Conservation (phyloP, 2,113 vertebrate genomes). For the Anser cygnoides region DNA sequence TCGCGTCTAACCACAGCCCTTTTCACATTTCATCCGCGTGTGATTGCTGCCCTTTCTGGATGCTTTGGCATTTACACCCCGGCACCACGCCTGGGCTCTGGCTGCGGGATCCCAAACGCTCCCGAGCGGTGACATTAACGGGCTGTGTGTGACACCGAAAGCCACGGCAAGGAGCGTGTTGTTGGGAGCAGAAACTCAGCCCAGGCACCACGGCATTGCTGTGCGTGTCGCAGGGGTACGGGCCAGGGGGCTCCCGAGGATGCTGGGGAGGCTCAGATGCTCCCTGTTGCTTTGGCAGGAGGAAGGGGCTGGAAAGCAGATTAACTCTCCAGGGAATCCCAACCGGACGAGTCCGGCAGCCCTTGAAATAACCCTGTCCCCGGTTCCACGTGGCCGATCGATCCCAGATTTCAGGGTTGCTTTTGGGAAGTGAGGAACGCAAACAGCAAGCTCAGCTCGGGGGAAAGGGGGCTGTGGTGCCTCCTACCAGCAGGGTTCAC, state of each 20-base stretch:
- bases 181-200: not conserved
- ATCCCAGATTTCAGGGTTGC: not conserved
- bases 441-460: not conserved
- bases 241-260: not conserved
- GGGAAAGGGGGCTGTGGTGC: not conserved
- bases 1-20: not conserved
- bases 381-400: fast-evolving
- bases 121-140: fast-evolving
- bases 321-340: not conserved
- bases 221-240: fast-evolving
- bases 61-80: not conserved
- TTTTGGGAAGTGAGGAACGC: fast-evolving
- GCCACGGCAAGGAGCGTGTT: not conserved
- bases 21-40: not conserved
- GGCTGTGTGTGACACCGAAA: not conserved
- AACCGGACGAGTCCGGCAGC: not conserved
- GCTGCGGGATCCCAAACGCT: not conserved
- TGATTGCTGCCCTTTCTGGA: not conserved
- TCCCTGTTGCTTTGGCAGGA: not conserved
- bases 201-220: no score
- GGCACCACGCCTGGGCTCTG: not conserved
- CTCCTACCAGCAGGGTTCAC: not conserved
- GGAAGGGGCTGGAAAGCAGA: not conserved
- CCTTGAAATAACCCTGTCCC: not conserved
- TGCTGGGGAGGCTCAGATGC: not conserved